A percentile compares a stretch with the other conserved stretches of the same genome.
phyloP scores from a whole-genome alignment of 2,113 vertebrate species.

The Eleginops maclovinus region DNA sequence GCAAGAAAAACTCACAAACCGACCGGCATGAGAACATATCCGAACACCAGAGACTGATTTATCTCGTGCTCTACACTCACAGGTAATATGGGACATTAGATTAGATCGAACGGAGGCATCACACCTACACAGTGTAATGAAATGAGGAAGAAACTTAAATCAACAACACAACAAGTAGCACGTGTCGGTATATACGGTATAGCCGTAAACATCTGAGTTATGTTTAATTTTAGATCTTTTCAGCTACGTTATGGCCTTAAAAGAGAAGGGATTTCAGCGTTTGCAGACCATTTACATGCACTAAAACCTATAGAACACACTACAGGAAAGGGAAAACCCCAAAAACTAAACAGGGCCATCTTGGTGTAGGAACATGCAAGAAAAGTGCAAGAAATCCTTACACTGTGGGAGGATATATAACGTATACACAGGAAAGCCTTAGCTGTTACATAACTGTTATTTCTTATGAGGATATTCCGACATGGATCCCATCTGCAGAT shows the following conservation, averaged over 20 bases:
- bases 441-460: neutral
- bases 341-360: no score
- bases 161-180: neutral
- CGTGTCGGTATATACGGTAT: neutral
- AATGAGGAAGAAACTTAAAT: neutral
- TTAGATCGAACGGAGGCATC: neutral
- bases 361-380: neutral
- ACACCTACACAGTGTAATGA: neutral
- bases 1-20: neutral
- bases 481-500: conserved; percentile 21
- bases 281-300: no score
- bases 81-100: neutral
- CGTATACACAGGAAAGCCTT: neutral
- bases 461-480: neutral
- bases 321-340: no score
- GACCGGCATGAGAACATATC: conserved; percentile 3
- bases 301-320: no score
- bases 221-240: neutral
- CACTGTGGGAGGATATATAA: neutral
- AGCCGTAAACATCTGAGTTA: neutral
- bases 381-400: no score
- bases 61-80: neutral
- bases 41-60: neutral
- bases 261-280: no score
- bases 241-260: no score